Conservation (phyloP, 2,888 invertebrate genomes). For the Hanleya hanleyi region DNA sequence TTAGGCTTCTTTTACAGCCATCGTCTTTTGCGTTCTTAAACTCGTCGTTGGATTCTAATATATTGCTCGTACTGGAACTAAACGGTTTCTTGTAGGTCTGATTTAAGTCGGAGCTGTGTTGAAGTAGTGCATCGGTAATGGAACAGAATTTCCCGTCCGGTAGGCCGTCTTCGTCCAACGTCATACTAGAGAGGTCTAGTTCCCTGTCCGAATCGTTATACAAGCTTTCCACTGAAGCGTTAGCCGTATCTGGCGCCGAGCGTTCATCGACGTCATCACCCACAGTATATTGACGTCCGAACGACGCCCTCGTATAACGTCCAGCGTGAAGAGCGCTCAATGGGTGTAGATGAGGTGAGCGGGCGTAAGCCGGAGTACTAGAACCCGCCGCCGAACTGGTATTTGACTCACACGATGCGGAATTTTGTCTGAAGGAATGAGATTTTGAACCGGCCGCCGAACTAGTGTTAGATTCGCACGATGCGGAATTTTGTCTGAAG, state of each 20-base stretch:
- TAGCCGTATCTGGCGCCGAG: conserved; percentile 33
- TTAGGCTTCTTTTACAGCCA: not conserved
- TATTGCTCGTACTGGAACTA: conserved; percentile 1
- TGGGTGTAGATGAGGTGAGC: conserved; percentile 18
- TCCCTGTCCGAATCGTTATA: conserved; percentile 43
- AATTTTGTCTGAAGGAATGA: conserved; percentile 31
- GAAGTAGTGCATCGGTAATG: not conserved
- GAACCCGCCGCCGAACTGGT: conserved; percentile 23
- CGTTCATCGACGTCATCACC: conserved; percentile 33
- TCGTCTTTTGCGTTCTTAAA: not conserved
- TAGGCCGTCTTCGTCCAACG: not conserved
- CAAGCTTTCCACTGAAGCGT: conserved; percentile 38
- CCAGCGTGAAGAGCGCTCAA: not conserved
- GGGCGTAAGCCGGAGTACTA: conserved; percentile 21
- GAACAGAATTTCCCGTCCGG: not conserved
- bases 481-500: conserved; percentile 38
- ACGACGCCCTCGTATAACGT: conserved; percentile 28
- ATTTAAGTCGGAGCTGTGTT: not conserved
- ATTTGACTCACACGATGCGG: conserved; percentile 41
- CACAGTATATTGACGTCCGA: conserved; percentile 36
- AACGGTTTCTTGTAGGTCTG: not conserved
- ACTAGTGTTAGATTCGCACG: conserved; percentile 37
- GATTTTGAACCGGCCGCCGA: conserved; percentile 24
- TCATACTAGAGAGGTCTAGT: not conserved
- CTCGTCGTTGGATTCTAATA: not conserved